A percentile compares a stretch with the other conserved stretches of the same genome.
Conservation (phyloP, 2,888 invertebrate genomes). For the Cremastobaeus sp. region DNA sequence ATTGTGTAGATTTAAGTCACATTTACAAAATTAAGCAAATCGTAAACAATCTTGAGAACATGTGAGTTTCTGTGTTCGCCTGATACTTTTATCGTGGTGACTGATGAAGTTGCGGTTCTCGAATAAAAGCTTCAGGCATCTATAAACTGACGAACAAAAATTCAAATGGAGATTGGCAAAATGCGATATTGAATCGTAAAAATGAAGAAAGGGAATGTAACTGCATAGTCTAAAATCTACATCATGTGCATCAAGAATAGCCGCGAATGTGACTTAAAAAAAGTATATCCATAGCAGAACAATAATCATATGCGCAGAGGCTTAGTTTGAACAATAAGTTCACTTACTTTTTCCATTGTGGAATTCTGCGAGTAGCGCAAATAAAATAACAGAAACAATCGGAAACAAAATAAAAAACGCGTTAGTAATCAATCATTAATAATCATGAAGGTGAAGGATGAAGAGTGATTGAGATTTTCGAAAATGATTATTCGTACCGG, state of each 20-base stretch:
- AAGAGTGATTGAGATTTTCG: conserved; percentile 68
- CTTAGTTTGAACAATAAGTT: conserved; percentile 72
- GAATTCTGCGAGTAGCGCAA: conserved; percentile 85
- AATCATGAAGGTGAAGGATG: conserved; percentile 68
- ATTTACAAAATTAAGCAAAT: conserved; percentile 39
- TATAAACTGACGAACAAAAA: conserved; percentile 4
- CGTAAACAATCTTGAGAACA: conserved; percentile 4
- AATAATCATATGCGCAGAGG: conserved; percentile 68
- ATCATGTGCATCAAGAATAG: conserved; percentile 65
- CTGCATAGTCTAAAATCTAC: conserved; percentile 63
- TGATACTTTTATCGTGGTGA: no score
- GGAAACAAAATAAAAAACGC: conserved; percentile 78
- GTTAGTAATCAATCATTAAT: conserved; percentile 72
- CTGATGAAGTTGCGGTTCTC: no score
- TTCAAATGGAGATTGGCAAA: conserved; percentile 17
- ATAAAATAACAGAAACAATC: conserved; percentile 78
- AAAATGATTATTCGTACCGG: conserved; percentile 41
- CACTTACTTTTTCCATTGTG: conserved; percentile 98
- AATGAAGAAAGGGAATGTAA: conserved; percentile 18
- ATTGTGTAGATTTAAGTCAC: background rate
- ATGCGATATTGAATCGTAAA: conserved; percentile 11
- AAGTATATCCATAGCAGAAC: conserved; percentile 62
- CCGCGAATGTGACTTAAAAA: conserved; percentile 63
- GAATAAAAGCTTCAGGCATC: conserved; percentile 6
- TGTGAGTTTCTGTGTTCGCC: background rate